Percentiles rank a stretch among this genome's conserved stretches.
phyloP scores from a whole-genome alignment of 2,888 invertebrate species.

The Dinocampus coccinellae region DNA sequence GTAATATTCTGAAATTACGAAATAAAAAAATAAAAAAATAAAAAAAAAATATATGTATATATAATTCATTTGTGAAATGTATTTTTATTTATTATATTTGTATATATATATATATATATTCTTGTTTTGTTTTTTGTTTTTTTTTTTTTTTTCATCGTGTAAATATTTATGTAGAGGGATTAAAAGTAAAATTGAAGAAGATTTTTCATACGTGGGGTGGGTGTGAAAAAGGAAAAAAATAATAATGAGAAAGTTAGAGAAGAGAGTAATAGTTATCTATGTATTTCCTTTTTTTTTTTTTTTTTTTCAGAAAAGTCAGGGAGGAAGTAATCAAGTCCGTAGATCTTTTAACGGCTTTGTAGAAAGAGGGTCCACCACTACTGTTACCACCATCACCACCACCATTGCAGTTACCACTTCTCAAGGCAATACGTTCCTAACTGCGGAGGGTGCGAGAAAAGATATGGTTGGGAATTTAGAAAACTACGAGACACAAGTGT shows the following conservation, averaged over 20 bases:
- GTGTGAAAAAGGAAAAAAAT: slow-evolving; percentile 16
- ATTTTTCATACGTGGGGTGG: neutral
- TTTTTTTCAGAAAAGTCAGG: slow-evolving; percentile 14
- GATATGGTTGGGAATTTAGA: slow-evolving; percentile 44
- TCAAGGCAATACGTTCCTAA: slow-evolving; percentile 42
- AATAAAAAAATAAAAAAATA: neutral
- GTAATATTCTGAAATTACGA: neutral
- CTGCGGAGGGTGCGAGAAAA: slow-evolving; percentile 36
- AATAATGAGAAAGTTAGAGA: slow-evolving; percentile 15
- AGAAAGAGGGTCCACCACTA: neutral
- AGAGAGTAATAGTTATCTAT: slow-evolving; percentile 1
- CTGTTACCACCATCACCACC: slow-evolving; percentile 27
- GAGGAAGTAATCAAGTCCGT: slow-evolving; percentile 48
- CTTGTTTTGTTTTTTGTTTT: neutral
- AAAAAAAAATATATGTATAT: neutral
- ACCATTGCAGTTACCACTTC: slow-evolving; percentile 36
- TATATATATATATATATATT: too few species aligned
- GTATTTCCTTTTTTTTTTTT: slow-evolving; percentile 6
- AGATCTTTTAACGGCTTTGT: slow-evolving; percentile 44
- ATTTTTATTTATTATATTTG: too few species aligned
- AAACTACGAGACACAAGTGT: slow-evolving; percentile 9
- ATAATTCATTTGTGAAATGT: too few species aligned
- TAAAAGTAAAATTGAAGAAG: slow-evolving; percentile 1
- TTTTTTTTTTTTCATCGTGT: neutral
- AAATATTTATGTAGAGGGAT: neutral